Conservation (phyloP, 2,113 vertebrate genomes). For the Castor canadensis region DNA sequence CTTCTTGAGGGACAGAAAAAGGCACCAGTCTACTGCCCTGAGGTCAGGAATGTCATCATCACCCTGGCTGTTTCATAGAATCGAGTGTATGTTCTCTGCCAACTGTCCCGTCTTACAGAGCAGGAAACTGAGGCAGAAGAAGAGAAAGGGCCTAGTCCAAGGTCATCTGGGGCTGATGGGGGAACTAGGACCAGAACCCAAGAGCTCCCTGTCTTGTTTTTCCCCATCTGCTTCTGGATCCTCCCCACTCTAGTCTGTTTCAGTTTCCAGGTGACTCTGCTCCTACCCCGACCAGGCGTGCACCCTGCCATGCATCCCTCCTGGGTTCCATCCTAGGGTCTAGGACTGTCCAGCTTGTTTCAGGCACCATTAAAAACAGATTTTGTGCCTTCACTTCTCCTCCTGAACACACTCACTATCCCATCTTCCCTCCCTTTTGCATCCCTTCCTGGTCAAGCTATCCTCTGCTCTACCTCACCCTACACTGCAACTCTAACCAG, state of each 20-base stretch:
- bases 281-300: accelerated
- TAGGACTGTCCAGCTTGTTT: not conserved
- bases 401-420: not conserved
- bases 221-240: not conserved
- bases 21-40: not conserved
- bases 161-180: accelerated
- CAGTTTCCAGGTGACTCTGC: not conserved
- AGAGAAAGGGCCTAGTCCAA: not conserved
- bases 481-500: not conserved
- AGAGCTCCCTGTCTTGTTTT: not conserved
- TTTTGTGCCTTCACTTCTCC: not conserved
- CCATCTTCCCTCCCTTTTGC: not conserved
- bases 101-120: not conserved
- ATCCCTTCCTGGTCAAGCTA: not conserved
- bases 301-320: not conserved
- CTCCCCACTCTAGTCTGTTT: not conserved
- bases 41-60: not conserved
- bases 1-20: not conserved
- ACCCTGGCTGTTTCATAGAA: not conserved
- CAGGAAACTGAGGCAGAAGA: not conserved
- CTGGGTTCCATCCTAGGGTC: not conserved
- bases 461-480: not conserved
- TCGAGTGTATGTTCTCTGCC: not conserved
- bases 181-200: not conserved
- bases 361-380: not conserved